A percentile compares a stretch with the other conserved stretches of the same genome.
Conservation (phyloP, 2,888 invertebrate genomes). For the Pogonocherus hispidulus region DNA sequence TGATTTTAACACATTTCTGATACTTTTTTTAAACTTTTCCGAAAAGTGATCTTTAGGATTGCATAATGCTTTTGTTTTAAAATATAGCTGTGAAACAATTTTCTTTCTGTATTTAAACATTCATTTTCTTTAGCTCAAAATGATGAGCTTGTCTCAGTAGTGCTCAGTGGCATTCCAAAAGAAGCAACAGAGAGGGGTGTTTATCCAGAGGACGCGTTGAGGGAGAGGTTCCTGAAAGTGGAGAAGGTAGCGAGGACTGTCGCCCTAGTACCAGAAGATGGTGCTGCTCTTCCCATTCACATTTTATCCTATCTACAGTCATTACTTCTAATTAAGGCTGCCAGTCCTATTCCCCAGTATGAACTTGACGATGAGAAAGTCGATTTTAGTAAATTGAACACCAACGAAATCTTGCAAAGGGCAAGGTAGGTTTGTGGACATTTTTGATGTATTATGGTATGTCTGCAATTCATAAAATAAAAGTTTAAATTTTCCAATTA, state of each 20-base stretch:
- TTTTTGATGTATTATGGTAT: too few relatives aligned
- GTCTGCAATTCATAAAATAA: too few relatives aligned
- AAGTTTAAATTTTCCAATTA: too few relatives aligned
- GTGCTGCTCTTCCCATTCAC: constrained; percentile 88
- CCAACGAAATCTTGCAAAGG: constrained; percentile 90
- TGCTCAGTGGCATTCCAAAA: constrained; percentile 83
- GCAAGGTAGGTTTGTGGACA: constrained; percentile 77
- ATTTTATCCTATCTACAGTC: constrained; percentile 92
- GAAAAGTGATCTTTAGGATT: too few relatives aligned
- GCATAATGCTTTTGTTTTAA: too few relatives aligned
- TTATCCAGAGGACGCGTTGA: constrained; percentile 87
- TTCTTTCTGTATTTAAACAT: too few relatives aligned
- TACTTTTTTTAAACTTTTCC: too few relatives aligned
- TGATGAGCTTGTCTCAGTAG: constrained; percentile 85
- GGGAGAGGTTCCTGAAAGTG: constrained; percentile 87
- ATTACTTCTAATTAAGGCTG: constrained; percentile 80
- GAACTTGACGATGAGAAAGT: constrained; percentile 82
- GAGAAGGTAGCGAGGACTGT: constrained; percentile 86
- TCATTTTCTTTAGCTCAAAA: constrained; percentile 70
- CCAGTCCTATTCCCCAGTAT: constrained; percentile 78
- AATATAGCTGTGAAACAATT: too few relatives aligned
- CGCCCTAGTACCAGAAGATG: constrained; percentile 88
- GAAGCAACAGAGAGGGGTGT: constrained; percentile 87
- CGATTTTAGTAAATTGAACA: constrained; percentile 82
- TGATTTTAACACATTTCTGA: too few relatives aligned